Percentiles rank a stretch among this genome's conserved stretches.
phyloP scores from a whole-genome alignment of 2,888 invertebrate species.

The Apotomis betuletana region DNA sequence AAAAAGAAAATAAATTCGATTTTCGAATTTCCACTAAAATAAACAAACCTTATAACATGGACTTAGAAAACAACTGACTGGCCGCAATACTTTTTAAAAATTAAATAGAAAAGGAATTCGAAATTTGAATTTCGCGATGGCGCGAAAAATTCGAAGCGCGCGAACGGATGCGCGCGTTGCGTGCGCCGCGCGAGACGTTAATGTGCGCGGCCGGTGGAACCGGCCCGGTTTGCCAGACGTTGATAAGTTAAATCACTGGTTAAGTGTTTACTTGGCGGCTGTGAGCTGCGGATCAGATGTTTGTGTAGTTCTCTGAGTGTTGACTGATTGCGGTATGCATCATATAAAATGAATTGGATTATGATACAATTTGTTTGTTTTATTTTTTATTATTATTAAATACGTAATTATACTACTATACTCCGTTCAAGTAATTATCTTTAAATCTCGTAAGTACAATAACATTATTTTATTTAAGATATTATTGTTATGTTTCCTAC shows the following conservation, averaged over 20 bases:
- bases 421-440: too few relatives aligned
- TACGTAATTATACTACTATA: too few relatives aligned
- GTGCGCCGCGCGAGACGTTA: slow-evolving; percentile 66
- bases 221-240: slow-evolving; percentile 50
- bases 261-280: slow-evolving; percentile 5
- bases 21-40: not conserved
- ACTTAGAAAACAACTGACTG: not conserved
- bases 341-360: not conserved
- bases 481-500: too few relatives aligned
- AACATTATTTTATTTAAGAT: too few relatives aligned
- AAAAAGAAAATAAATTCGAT: too few relatives aligned
- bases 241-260: slow-evolving; percentile 39
- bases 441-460: too few relatives aligned
- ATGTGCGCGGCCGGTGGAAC: slow-evolving; percentile 69
- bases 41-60: not conserved
- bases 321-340: too few relatives aligned
- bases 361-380: not conserved
- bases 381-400: too few relatives aligned
- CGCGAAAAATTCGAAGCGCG: slow-evolving; percentile 71
- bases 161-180: slow-evolving; percentile 73
- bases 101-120: slow-evolving; percentile 46
- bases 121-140: slow-evolving; percentile 61
- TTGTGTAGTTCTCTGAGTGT: too few relatives aligned
- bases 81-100: slow-evolving; percentile 29
- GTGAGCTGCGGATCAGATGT: not conserved